phyloP scores from a whole-genome alignment of 2,888 invertebrate species.

The Eupithecia vulgata region DNA sequence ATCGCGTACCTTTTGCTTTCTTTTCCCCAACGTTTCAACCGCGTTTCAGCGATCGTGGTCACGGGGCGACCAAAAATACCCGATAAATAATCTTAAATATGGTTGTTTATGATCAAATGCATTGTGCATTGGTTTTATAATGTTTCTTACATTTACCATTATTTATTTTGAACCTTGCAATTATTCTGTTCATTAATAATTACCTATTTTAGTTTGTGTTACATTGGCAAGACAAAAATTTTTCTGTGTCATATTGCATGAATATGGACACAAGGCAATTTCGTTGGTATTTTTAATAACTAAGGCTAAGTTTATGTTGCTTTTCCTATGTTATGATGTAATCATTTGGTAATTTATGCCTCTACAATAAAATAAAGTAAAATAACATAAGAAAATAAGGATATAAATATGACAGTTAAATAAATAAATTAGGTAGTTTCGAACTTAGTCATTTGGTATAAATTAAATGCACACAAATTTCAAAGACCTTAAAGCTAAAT shows the following conservation, averaged over 20 bases:
- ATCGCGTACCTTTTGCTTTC: too few relatives aligned
- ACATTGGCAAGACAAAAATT: constrained; percentile 59
- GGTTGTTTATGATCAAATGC: background rate
- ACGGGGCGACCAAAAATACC: too few relatives aligned
- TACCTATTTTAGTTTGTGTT: constrained; percentile 6
- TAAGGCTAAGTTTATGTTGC: background rate
- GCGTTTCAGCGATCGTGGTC: too few relatives aligned
- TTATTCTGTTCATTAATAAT: background rate
- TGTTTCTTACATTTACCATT: background rate
- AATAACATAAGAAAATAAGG: constrained; percentile 10
- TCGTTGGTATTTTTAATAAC: constrained; percentile 41
- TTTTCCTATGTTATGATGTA: background rate
- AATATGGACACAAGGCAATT: constrained; percentile 51
- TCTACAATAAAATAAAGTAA: constrained; percentile 18
- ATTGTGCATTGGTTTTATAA: background rate
- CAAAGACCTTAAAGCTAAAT: constrained; percentile 70
- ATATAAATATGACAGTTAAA: constrained; percentile 33
- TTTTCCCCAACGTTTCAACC: too few relatives aligned
- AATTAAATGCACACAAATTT: constrained; percentile 78
- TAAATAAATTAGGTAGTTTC: constrained; percentile 43
- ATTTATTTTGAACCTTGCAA: background rate
- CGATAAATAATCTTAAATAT: too few relatives aligned
- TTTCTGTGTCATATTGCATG: constrained; percentile 43
- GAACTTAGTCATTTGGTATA: constrained; percentile 74
- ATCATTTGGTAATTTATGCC: constrained; percentile 23